These are phyloP conservation scores for Liopterus haemorrhoidalis DNA, from an alignment of 2,888 invertebrate genomes.

Conservation along the genomic window DNA sequence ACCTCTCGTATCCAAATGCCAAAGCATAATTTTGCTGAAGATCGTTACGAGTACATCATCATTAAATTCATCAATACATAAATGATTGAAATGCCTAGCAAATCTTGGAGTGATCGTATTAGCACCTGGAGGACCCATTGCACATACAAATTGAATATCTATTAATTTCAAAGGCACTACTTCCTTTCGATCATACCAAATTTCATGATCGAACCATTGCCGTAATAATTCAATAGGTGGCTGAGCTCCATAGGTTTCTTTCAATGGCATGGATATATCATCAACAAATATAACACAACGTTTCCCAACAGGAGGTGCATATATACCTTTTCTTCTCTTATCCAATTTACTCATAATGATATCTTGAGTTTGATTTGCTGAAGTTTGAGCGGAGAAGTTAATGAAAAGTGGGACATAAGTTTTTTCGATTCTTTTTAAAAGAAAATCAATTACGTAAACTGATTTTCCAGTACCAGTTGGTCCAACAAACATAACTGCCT, in stretches of 20 bases:
- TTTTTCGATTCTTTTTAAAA: slow-evolving; percentile 73
- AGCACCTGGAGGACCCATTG: slow-evolving; percentile 79
- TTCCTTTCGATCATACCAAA: slow-evolving; percentile 85
- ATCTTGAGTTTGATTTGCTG: slow-evolving; percentile 89
- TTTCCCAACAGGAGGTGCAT: slow-evolving; percentile 87
- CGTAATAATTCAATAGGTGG: slow-evolving; percentile 89
- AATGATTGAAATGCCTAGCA: slow-evolving; percentile 76
- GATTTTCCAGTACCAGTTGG: slow-evolving; percentile 96
- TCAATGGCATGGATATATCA: slow-evolving; percentile 91
- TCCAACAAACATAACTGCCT: slow-evolving; percentile 81
- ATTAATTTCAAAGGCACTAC: slow-evolving; percentile 70
- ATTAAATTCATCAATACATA: slow-evolving; percentile 84
- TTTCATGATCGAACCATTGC: slow-evolving; percentile 83
- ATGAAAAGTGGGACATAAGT: slow-evolving; percentile 79
- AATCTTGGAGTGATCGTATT: slow-evolving; percentile 81
- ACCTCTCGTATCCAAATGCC: slow-evolving; percentile 94
- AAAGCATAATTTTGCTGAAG: slow-evolving; percentile 83
- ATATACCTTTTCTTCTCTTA: slow-evolving; percentile 79
- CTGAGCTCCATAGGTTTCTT: slow-evolving; percentile 87
- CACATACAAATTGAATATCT: slow-evolving; percentile 83
- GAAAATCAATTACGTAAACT: slow-evolving; percentile 76
- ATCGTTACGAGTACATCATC: slow-evolving; percentile 78
- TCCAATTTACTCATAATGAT: slow-evolving; percentile 92
- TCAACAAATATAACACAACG: slow-evolving; percentile 88
- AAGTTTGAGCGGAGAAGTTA: slow-evolving; percentile 90